Evolutionary conservation across 2,888 invertebrate species (phyloP), one percentile per base, ranked within the genome.

Genomic region (Papilio protenor): DNA sequence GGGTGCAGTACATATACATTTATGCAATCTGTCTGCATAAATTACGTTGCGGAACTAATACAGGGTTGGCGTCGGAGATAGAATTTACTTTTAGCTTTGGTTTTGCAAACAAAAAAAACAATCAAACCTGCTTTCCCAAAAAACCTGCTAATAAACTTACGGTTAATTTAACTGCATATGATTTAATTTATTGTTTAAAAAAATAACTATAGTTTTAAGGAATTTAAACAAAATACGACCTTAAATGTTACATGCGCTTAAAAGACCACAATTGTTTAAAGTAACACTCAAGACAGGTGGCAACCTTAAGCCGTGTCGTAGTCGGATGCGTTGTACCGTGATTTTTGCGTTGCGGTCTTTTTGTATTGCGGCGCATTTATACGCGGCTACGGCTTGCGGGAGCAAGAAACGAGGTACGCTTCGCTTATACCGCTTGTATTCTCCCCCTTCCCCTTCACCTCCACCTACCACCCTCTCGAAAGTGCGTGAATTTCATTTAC

Each of bases 341-440:
- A 87, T 88, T 87, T 80, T 79, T 79, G 80, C 80, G 84, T 86
- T 87, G 89, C 85, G 84, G 88, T 89, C 88, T 90, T 90, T 91
- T 92, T 91, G 89, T 88, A 87, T 88, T 88, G 61, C 86, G 83
- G 84, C 84, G 83, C 88, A 87, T 89, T 89, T 89, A 89, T 88
- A 88, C 83, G 82, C 85, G 84, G 86, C 86, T 86, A 27, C 61
- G 61, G 61, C 61, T 61, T 61, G 61, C 61, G 85, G 87, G 86
- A 85, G 88, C 87, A 89, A 90, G 89, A 89, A 90, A 90, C 84
- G 87, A 90, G 87, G 82, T 88, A 91, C 89, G 90, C 91, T 91
- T 89, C 91, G 90, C 88, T 91, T 90, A 87, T 87, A 84, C 80
- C 85, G 85, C 86, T 88, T 86, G 47, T 61, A 69, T 75, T 88